phyloP scores from a whole-genome alignment of 2,113 vertebrate genomes.

The Galemys pyrenaicus region DNA sequence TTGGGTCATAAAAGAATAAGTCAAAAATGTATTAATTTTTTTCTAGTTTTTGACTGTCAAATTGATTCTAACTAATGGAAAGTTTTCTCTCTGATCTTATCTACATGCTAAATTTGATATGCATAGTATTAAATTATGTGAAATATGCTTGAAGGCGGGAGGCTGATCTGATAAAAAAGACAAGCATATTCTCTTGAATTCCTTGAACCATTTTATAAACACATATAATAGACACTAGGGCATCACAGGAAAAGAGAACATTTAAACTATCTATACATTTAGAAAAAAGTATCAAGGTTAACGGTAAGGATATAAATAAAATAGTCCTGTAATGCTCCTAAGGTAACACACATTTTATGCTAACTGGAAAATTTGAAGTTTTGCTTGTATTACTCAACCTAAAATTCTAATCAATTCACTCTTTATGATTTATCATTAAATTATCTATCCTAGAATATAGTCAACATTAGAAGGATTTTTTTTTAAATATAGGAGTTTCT shows the following conservation, averaged over 20 bases:
- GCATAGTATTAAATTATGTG: background rate
- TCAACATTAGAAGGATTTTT: background rate
- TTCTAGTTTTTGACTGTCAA: slow-evolving; percentile 33
- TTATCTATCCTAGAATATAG: background rate
- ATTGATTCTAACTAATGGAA: slow-evolving; percentile 33
- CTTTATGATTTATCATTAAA: slow-evolving; percentile 30
- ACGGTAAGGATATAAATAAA: background rate
- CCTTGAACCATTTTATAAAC: slow-evolving; percentile 33
- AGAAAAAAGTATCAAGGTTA: background rate
- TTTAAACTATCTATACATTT: background rate
- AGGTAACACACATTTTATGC: background rate
- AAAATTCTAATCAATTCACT: background rate
- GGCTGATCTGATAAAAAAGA: background rate
- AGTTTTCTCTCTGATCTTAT: slow-evolving; percentile 19
- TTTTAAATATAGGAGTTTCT: background rate
- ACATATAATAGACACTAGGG: background rate
- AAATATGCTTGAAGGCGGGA: background rate
- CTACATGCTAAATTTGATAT: slow-evolving; percentile 8
- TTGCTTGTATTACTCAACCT: slow-evolving; percentile 15
- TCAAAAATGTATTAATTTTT: slow-evolving; percentile 29
- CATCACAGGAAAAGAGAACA: background rate
- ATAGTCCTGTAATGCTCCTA: background rate
- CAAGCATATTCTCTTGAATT: background rate
- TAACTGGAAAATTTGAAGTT: background rate
- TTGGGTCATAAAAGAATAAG: slow-evolving; percentile 8